Conservation (phyloP, 2,888 invertebrate genomes). For the Mythimna vitellina region DNA sequence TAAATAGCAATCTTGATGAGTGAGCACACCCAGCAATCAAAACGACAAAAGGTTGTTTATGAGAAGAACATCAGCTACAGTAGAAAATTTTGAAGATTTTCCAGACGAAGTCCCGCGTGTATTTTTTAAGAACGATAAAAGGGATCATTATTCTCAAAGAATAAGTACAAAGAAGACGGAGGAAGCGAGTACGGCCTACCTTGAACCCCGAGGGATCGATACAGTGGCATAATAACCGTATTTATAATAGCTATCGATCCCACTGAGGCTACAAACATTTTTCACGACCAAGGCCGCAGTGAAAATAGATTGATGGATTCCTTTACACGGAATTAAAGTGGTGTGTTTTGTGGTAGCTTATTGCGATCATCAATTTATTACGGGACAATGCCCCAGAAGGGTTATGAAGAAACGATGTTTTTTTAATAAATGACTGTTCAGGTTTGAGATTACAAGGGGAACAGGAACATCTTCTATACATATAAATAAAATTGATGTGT, state of each 20-base stretch:
- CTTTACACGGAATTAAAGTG: conserved; percentile 56
- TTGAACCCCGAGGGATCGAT: conserved; percentile 77
- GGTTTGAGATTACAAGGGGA: conserved; percentile 27
- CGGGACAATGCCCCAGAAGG: conserved; percentile 31
- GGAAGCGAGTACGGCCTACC: conserved; percentile 69
- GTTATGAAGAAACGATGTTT: conserved; percentile 32
- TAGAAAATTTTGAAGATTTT: conserved; percentile 23
- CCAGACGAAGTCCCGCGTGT: conserved; percentile 39
- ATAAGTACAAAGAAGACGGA: conserved; percentile 48
- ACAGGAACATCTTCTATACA: neutral
- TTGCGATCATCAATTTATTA: conserved; percentile 54
- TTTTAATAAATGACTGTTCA: conserved; percentile 39
- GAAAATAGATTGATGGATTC: conserved; percentile 73
- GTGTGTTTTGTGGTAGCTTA: conserved; percentile 52
- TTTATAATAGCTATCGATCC: conserved; percentile 70
- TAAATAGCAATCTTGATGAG: conserved; percentile 42
- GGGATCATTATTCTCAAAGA: conserved; percentile 50
- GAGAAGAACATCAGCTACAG: conserved; percentile 39
- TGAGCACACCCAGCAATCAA: conserved; percentile 15
- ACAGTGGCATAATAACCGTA: conserved; percentile 66
- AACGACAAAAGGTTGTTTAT: conserved; percentile 31
- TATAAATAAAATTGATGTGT: too few relatives aligned
- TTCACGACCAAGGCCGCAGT: conserved; percentile 79
- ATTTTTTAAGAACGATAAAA: conserved; percentile 47
- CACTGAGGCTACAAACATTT: conserved; percentile 70